Evolutionary conservation across 2,888 invertebrate genomes (phyloP), one percentile per base, ranked within the genome.

Genomic region (Aleiodes alternator): DNA sequence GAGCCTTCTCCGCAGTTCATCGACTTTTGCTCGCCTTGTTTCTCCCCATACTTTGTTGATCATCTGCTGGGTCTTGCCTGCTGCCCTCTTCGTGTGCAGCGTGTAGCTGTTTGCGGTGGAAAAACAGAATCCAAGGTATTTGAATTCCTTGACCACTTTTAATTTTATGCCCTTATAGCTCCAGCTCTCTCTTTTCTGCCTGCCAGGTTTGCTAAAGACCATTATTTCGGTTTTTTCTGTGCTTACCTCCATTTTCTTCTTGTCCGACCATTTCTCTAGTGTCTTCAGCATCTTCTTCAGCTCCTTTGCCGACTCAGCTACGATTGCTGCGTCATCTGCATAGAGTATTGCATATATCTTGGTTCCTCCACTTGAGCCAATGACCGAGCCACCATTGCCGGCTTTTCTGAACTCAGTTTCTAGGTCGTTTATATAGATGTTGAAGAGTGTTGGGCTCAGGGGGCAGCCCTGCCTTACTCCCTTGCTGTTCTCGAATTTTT

Each of bases 381-480:
- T 69, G 12, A 12, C 16, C 11, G 0, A 51, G n/a, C 77, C 79
- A 2, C 75, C 76, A 8, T 31, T 29, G 31, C 66, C 12, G 53
- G 34, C 57, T 14, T n/a, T 66, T 50, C 66, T 48, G 48, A 11
- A 9, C 11, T 43, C 43, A 1, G 43, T 8, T 9, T 7, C 43
- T 9, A 43, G 43, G 11, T 43, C 43, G 9, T 43, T 3, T 9
- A 43, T 43, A 43, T 43, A 9, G 4, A 43, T 43, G 11, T 43
- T 43, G 7, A 43, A 43, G 0, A 43, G 11, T 9, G 43, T 43
- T 8, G 43, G 43, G 43, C 8, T 53, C 16, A 53, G n/a, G 9
- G n/a, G 53, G 4, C 53, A 14, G 6, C 6, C 6, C 14, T 14
- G n/a, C 53, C 16, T n/a, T 4, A 53, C 53, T 53, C 53, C 53